Conservation (phyloP, 2,113 vertebrate genomes). For the Candoia aspera region DNA sequence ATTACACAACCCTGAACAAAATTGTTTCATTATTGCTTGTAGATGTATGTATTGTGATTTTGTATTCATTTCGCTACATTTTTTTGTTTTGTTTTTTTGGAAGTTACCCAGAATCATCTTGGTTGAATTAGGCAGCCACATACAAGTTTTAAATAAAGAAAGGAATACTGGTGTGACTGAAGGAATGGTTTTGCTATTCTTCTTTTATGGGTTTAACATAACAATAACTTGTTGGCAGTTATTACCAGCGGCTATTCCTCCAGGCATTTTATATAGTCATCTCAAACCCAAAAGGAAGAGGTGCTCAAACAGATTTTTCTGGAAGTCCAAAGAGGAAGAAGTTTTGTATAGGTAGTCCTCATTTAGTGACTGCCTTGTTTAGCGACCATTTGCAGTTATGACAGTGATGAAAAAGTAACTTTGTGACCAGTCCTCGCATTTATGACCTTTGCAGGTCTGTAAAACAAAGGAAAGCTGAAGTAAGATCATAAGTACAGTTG, state of each 20-base stretch:
- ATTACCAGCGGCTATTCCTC: neutral
- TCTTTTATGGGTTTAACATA: neutral
- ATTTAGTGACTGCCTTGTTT: neutral
- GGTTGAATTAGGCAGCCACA: neutral
- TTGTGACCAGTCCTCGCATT: neutral
- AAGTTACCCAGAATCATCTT: neutral
- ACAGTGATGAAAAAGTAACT: neutral
- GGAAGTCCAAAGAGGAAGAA: neutral
- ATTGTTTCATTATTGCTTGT: neutral
- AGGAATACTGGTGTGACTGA: fast-evolving
- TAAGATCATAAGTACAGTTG: neutral
- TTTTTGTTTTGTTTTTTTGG: neutral
- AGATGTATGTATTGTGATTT: neutral
- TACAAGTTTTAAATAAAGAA: neutral
- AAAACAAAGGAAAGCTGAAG: neutral
- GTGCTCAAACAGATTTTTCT: neutral
- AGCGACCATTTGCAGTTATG: neutral
- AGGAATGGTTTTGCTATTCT: neutral
- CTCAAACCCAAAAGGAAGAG: neutral
- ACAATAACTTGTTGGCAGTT: neutral
- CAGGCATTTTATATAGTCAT: neutral
- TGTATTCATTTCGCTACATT: neutral
- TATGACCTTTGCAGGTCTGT: neutral
- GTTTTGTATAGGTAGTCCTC: neutral
- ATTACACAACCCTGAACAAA: neutral